Percentiles rank a stretch among this genome's conserved stretches.
These are phyloP conservation scores for Danio jaintianensis DNA, from an alignment of 2,797 vertebrate genomes.

Conservation along the genomic window DNA sequence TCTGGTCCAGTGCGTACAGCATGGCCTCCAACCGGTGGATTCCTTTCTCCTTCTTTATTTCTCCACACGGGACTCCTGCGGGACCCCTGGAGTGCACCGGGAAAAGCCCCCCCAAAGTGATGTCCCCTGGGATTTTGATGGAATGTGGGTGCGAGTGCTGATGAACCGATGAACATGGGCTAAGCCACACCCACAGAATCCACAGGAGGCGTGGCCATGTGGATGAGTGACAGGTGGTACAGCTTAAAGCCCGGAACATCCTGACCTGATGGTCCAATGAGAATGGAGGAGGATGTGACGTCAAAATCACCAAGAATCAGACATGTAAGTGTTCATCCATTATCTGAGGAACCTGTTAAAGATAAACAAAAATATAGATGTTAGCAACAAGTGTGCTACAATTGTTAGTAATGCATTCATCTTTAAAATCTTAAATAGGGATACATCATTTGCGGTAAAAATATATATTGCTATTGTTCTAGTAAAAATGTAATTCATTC, in stretches of 20 bases:
- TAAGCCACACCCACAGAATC: constrained; percentile 52
- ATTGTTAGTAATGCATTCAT: background rate
- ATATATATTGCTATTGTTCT: too few species aligned
- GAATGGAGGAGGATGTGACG: constrained; percentile 19
- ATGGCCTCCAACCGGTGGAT: constrained; percentile 92
- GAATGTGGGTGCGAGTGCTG: constrained; percentile 81
- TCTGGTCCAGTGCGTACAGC: constrained; percentile 89
- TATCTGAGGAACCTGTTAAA: constrained; percentile 52
- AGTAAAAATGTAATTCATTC: too few species aligned
- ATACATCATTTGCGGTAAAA: too few species aligned
- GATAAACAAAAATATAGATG: constrained; percentile 17
- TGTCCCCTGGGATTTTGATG: constrained; percentile 86
- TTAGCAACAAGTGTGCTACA: background rate
- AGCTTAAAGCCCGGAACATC: constrained; percentile 4
- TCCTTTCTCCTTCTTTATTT: constrained; percentile 89
- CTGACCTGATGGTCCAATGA: constrained; percentile 12
- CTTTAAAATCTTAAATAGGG: background rate
- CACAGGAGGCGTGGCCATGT: constrained; percentile 56
- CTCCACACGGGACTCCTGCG: constrained; percentile 83
- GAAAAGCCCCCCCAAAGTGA: constrained; percentile 89
- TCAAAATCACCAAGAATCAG: constrained; percentile 49
- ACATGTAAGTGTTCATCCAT: constrained; percentile 50
- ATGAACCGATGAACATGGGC: constrained; percentile 60
- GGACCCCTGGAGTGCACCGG: constrained; percentile 87
- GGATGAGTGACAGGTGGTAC: constrained; percentile 14